A percentile compares a stretch with the other conserved stretches of the same genome.
Conservation (phyloP, 2,888 invertebrate species). For the Ophion obscuratus region DNA sequence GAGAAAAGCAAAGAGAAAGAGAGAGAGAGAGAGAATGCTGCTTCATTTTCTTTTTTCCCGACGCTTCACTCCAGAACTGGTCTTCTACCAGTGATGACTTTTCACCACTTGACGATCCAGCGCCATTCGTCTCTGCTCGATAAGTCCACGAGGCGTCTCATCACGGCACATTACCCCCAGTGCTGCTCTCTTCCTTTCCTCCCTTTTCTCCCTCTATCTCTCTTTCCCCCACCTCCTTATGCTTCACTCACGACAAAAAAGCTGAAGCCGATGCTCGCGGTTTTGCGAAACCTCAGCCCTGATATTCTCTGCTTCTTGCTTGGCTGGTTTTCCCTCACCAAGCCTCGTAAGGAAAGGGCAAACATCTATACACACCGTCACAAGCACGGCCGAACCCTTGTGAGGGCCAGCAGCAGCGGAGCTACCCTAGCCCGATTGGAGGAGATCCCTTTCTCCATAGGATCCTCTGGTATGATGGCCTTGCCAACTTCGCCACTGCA, state of each 20-base stretch:
- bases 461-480: constrained; percentile 69
- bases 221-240: constrained; percentile 37
- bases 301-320: constrained; percentile 63
- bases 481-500: constrained; percentile 66
- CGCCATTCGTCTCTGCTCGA: constrained; percentile 66
- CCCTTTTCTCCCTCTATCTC: constrained; percentile 40
- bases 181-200: constrained; percentile 33
- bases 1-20: constrained; percentile 9
- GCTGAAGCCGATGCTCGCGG: constrained; percentile 52
- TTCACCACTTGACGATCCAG: constrained; percentile 59
- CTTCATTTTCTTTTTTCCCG: constrained; percentile 37
- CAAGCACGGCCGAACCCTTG: constrained; percentile 35
- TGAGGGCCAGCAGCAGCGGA: constrained; percentile 35
- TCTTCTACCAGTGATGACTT: constrained; percentile 61
- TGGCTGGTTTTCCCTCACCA: constrained; percentile 54
- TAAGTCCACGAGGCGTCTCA: constrained; percentile 82
- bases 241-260: constrained; percentile 42
- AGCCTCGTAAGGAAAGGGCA: constrained; percentile 31
- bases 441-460: constrained; percentile 72
- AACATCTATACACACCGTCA: constrained; percentile 41
- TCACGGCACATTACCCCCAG: constrained; percentile 83
- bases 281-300: constrained; percentile 58
- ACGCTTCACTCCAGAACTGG: constrained; percentile 54
- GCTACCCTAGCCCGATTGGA: constrained; percentile 58
- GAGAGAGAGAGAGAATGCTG: constrained; percentile 16